These are phyloP conservation scores for Vultur gryphus DNA, from an alignment of 2,797 vertebrate species.

Conservation along the genomic window DNA sequence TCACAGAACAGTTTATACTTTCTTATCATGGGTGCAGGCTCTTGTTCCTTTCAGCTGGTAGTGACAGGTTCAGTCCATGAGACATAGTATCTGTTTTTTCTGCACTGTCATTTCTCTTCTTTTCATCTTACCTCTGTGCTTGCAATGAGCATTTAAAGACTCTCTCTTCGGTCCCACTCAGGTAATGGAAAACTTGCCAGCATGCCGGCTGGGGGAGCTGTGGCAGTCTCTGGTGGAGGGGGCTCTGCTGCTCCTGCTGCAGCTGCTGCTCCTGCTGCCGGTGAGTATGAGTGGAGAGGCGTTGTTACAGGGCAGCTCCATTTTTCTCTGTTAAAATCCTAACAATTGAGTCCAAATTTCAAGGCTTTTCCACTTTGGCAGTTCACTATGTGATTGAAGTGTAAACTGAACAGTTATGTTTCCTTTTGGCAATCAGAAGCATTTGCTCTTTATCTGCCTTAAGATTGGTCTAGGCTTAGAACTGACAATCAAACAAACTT, in stretches of 20 bases:
- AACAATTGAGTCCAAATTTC: neutral
- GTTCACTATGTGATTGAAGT: neutral
- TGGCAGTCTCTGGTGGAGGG: constrained; percentile 62
- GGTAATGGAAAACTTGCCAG: constrained; percentile 79
- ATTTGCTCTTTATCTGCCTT: neutral
- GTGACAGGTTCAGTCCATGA: neutral
- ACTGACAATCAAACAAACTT: neutral
- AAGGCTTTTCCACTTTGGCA: neutral
- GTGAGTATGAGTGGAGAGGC: constrained; percentile 24
- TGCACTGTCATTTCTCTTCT: neutral
- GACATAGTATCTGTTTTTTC: neutral
- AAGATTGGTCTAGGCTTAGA: neutral
- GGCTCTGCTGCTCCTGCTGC: constrained; percentile 73
- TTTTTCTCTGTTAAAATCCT: neutral
- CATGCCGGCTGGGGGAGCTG: constrained; percentile 72
- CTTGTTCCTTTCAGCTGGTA: neutral
- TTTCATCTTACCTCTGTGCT: neutral
- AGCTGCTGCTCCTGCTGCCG: constrained; percentile 70
- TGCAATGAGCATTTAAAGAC: neutral
- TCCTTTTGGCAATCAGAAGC: neutral
- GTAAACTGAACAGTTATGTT: neutral
- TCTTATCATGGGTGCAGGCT: neutral
- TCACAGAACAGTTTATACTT: neutral
- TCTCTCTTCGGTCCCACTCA: neutral
- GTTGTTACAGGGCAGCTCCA: neutral